A percentile compares a stretch with the other conserved stretches of the same genome.
These are phyloP conservation scores for Drosophila suzukii DNA, from an alignment of 1,140 invertebrate species.

Conservation along the genomic window DNA sequence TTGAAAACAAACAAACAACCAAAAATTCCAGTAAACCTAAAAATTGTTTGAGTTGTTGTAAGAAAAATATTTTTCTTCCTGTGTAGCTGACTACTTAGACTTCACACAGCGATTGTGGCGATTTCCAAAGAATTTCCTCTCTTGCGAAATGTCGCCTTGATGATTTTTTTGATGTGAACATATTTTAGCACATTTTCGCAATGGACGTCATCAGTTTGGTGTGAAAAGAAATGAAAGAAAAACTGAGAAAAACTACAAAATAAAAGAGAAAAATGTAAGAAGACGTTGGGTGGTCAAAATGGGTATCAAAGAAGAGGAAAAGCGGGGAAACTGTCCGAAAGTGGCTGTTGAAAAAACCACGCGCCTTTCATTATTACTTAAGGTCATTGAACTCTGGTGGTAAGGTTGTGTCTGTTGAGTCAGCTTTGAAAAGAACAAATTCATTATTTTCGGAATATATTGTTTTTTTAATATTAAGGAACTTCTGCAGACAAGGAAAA, in stretches of 20 bases:
- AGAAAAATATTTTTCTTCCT: not conserved
- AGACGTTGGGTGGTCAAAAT: slow-evolving; percentile 54
- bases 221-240: slow-evolving; percentile 44
- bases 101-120: not conserved
- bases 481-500: too few species aligned
- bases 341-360: slow-evolving; percentile 70
- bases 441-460: too few species aligned
- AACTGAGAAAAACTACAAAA: slow-evolving; percentile 24
- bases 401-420: not conserved
- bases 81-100: slow-evolving; percentile 1
- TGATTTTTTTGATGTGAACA: slow-evolving; percentile 39
- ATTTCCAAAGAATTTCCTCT: slow-evolving; percentile 24
- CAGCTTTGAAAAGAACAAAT: not conserved
- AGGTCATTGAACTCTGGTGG: slow-evolving; percentile 53
- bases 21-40: too few species aligned
- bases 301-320: slow-evolving; percentile 18
- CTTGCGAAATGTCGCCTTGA: slow-evolving; percentile 31
- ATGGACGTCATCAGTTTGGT: slow-evolving; percentile 49
- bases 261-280: not conserved
- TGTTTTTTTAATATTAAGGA: too few species aligned
- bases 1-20: not conserved
- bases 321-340: slow-evolving; percentile 30
- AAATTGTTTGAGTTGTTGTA: too few species aligned
- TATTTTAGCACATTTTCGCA: slow-evolving; percentile 51
- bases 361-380: slow-evolving; percentile 33